Base-by-base conservation (phyloP, 2,888 invertebrate species). In the Drosophila putrida region DNA sequence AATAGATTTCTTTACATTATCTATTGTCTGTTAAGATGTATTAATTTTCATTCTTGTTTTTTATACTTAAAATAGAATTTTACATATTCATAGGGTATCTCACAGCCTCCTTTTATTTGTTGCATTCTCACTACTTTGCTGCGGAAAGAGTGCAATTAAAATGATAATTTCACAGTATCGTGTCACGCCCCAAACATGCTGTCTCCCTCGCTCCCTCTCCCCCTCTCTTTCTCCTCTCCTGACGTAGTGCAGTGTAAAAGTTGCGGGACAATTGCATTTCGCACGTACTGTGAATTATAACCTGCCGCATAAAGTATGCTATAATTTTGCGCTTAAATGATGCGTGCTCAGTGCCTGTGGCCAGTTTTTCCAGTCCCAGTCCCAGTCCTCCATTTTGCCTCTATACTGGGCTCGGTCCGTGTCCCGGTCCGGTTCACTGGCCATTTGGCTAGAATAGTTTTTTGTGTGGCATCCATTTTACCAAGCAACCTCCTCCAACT, bases 241-340 rank as follows among this genome's bases (percentile, higher is more conserved):
- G 25, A n/a, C 33, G 9, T 11, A 59, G 27, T 47, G 50, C 64
- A 35, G 0, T 49, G 51, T n/a, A 57, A 43, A 50, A 66, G 49
- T 51, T 15, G 58, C 35, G 73, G 58, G 39, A 55, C 65, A 51
- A 75, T 70, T 82, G 82, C 80, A 84, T 78, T 82, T 84, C 62
- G 82, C 85, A 85, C 82, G 85, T 85, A 74, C 80, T 63, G 82
- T 86, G 84, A 86, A 83, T 85, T 85, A 85, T 83, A 86, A 86
- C 84, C 78, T 86, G 82, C 74, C 75, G 84, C 81, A 83, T 86
- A 85, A 86, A 85, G 79, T 86, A 76, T 81, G 86, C 84, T 78
- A 85, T 85, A 85, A 83, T 86, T 85, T 86, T 81, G 75, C 76
- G 87, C 82, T 86, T 86, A 86, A 85, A 85, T 86, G 86, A 86